Conservation (phyloP, 2,797 vertebrate genomes). For the Diceros bicornis region DNA sequence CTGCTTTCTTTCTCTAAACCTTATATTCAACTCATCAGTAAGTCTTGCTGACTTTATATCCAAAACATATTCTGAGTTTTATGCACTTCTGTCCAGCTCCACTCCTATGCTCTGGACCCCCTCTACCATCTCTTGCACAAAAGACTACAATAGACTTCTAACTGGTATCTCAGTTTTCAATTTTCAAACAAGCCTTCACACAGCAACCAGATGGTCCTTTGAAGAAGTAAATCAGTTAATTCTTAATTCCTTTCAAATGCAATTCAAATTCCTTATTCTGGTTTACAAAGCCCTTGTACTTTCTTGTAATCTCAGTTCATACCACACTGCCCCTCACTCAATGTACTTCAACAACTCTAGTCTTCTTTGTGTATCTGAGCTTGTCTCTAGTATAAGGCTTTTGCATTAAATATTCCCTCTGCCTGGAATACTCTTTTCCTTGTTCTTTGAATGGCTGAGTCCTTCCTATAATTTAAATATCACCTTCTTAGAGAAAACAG, state of each 20-base stretch:
- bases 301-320: constrained; percentile 17
- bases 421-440: background rate
- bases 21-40: background rate
- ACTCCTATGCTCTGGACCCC: background rate
- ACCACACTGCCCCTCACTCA: background rate
- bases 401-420: background rate
- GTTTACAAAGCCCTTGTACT: background rate
- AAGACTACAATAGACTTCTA: background rate
- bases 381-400: background rate
- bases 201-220: background rate
- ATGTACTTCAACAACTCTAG: background rate
- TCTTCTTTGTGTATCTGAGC: background rate
- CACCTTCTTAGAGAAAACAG: background rate
- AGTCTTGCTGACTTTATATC: background rate
- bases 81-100: background rate
- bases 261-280: background rate
- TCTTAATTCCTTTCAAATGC: background rate
- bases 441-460: background rate
- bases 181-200: constrained; percentile 7
- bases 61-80: background rate
- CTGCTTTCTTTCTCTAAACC: background rate
- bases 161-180: background rate
- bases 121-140: background rate
- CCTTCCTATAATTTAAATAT: constrained; percentile 17
- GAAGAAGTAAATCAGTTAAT: background rate